These are phyloP conservation scores for Pycnonotus jocosus DNA, from an alignment of 2,113 vertebrate species.

Conservation along the genomic window DNA sequence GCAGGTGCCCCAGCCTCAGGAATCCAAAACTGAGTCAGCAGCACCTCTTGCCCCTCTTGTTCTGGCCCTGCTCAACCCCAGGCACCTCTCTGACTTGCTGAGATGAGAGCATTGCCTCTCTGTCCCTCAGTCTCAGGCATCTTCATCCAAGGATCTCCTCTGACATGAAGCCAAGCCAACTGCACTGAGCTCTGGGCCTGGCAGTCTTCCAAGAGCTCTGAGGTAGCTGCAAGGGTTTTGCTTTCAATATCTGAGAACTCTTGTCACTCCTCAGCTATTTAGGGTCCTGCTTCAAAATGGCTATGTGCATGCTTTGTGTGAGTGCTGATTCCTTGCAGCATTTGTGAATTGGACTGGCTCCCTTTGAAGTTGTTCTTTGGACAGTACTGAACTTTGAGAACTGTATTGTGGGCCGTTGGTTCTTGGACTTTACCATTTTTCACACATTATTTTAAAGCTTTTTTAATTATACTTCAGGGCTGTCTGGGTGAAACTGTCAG, in stretches of 20 bases:
- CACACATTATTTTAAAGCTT: neutral
- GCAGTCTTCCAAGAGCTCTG: neutral
- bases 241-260: neutral
- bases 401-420: neutral
- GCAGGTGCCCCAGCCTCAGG: neutral
- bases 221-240: neutral
- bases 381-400: neutral
- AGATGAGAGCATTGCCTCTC: neutral
- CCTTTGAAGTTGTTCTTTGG: neutral
- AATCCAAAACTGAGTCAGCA: neutral
- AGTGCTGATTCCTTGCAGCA: neutral
- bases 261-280: neutral
- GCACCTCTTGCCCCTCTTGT: neutral
- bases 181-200: neutral
- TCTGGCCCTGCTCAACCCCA: fast-evolving
- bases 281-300: neutral
- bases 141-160: neutral
- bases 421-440: neutral
- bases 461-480: neutral
- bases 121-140: neutral
- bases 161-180: fast-evolving
- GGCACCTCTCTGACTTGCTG: neutral
- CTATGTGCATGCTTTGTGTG: neutral
- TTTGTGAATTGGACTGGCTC: neutral
- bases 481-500: neutral